phyloP scores from a whole-genome alignment of 2,888 invertebrate genomes.

The Conops quadrifasciatus region DNA sequence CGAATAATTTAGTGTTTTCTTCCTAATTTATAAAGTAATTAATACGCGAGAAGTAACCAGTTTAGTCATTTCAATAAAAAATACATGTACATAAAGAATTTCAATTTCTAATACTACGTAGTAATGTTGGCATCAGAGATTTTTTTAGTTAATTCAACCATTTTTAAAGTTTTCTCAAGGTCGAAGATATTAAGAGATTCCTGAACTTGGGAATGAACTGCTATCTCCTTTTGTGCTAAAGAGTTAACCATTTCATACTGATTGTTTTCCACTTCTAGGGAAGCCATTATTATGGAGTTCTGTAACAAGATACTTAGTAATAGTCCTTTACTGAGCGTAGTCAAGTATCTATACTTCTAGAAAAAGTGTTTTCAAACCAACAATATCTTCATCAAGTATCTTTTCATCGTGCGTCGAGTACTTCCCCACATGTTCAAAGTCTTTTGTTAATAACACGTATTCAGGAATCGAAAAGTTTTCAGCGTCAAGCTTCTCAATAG shows the following conservation, averaged over 20 bases:
- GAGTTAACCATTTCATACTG: conserved; percentile 42
- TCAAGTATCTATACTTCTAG: conserved; percentile 41
- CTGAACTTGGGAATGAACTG: conserved; percentile 42
- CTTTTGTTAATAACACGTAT: conserved; percentile 45
- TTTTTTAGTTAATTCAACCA: conserved; percentile 27
- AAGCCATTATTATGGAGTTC: conserved; percentile 49
- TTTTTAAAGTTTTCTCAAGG: conserved; percentile 35
- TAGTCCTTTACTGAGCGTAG: not conserved
- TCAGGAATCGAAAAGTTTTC: conserved; percentile 47
- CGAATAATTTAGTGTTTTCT: no score
- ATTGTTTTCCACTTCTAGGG: conserved; percentile 44
- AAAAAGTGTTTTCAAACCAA: conserved; percentile 40
- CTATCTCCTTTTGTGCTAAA: conserved; percentile 40
- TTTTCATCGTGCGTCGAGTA: conserved; percentile 41
- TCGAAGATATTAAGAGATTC: conserved; percentile 38
- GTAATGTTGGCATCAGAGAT: conserved; percentile 13
- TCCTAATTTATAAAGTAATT: not conserved
- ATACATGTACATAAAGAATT: not conserved
- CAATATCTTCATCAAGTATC: conserved; percentile 38
- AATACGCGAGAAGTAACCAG: not conserved
- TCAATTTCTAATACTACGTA: conserved; percentile 6
- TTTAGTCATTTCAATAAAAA: not conserved
- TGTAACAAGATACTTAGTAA: conserved; percentile 33
- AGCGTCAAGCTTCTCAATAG: conserved; percentile 43
- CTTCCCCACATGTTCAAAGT: conserved; percentile 41